A percentile compares a stretch with the other conserved stretches of the same genome.
phyloP scores from a whole-genome alignment of 2,113 vertebrate species.

The Zingel zingel region DNA sequence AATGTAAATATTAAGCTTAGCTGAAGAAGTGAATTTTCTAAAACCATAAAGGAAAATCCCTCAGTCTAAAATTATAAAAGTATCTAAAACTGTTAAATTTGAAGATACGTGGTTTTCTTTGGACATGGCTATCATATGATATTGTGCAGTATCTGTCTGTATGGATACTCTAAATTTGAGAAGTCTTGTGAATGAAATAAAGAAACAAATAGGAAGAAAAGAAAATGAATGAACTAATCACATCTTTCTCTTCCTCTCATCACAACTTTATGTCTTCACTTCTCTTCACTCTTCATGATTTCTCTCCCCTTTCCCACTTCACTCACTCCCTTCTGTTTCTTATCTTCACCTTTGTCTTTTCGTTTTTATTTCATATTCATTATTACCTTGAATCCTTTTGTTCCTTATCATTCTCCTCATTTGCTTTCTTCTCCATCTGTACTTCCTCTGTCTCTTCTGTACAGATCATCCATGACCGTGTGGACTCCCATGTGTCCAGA shows the following conservation, averaged over 20 bases:
- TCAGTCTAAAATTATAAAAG: no score
- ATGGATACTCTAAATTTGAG: neutral
- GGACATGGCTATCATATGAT: neutral
- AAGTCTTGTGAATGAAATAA: neutral
- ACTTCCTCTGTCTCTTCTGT: neutral
- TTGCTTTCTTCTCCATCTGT: neutral
- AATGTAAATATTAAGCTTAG: no score
- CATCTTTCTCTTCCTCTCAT: neutral
- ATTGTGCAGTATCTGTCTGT: neutral
- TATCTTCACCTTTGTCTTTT: no score
- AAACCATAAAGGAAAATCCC: no score
- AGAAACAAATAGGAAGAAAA: neutral
- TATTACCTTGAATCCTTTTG: no score
- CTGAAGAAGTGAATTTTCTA: no score
- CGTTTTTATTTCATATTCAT: no score
- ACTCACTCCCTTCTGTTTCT: neutral
- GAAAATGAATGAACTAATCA: neutral
- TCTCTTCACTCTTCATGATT: neutral
- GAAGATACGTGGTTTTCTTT: neutral
- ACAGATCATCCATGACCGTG: constrained; percentile 86
- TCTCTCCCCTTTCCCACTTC: neutral
- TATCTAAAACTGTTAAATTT: no score
- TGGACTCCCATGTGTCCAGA: constrained; percentile 82
- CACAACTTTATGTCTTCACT: neutral
- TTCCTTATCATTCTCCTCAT: no score